A percentile compares a stretch with the other conserved stretches of the same genome.
These are phyloP conservation scores for Tineola bisselliella DNA, from an alignment of 2,888 invertebrate species.

Conservation along the genomic window DNA sequence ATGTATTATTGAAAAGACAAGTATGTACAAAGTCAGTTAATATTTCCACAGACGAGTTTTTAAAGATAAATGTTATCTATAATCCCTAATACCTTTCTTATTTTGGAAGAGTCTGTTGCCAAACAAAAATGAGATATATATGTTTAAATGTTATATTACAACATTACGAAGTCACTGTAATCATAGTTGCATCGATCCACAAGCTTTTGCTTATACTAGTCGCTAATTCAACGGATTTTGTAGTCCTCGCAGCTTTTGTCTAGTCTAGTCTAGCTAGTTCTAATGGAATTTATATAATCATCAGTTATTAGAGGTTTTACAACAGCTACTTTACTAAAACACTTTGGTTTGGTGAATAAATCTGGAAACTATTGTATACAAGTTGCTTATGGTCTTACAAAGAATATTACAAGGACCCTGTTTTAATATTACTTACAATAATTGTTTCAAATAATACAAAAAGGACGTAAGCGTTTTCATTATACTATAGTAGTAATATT, in stretches of 20 bases:
- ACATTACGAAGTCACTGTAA: slow-evolving; percentile 70
- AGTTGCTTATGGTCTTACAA: slow-evolving; percentile 69
- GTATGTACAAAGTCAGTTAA: background rate
- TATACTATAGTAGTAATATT: too few relatives aligned
- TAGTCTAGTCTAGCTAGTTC: too few relatives aligned
- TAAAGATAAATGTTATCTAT: background rate
- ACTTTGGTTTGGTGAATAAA: slow-evolving; percentile 69
- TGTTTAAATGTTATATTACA: slow-evolving; percentile 55
- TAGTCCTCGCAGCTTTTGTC: slow-evolving; percentile 76
- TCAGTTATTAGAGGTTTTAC: slow-evolving; percentile 89
- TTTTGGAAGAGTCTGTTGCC: background rate
- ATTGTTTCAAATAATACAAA: too few relatives aligned
- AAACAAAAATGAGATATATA: background rate
- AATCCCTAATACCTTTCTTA: background rate
- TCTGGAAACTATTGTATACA: slow-evolving; percentile 74
- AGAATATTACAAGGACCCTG: slow-evolving; percentile 71
- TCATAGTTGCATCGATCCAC: slow-evolving; percentile 88
- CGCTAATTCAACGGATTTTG: slow-evolving; percentile 73
- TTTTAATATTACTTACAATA: slow-evolving; percentile 73
- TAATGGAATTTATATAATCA: slow-evolving; percentile 85
- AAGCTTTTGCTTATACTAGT: slow-evolving; percentile 83
- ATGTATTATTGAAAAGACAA: too few relatives aligned
- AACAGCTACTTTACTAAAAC: slow-evolving; percentile 81
- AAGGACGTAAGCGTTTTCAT: too few relatives aligned
- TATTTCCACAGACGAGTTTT: background rate